These are phyloP conservation scores for Struthio camelus DNA, from an alignment of 2,113 vertebrate genomes.

Conservation along the genomic window DNA sequence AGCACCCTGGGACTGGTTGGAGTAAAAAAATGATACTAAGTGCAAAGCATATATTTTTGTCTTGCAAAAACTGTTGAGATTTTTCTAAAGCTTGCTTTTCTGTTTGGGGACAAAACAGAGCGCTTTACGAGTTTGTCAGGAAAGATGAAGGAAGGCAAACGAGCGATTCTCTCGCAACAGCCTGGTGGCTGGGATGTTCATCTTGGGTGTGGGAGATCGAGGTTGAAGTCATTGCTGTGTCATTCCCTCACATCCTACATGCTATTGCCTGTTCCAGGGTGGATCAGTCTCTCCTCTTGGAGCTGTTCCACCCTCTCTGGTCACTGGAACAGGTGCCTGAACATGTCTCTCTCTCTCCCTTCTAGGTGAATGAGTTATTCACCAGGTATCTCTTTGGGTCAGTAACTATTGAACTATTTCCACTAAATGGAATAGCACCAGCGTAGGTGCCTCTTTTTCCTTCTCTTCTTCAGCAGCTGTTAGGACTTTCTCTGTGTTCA, in stretches of 20 bases:
- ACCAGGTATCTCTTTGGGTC: not conserved
- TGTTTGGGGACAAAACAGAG: not conserved
- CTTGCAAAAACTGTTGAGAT: not conserved
- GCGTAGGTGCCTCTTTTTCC: not conserved
- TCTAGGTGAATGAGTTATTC: not conserved
- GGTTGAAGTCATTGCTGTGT: accelerated
- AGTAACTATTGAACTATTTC: not conserved
- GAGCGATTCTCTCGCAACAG: not conserved
- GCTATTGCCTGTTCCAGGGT: not conserved
- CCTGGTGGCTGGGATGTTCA: not conserved
- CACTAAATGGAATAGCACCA: not conserved
- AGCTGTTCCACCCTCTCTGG: not conserved
- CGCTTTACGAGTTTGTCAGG: not conserved
- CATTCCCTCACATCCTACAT: not conserved
- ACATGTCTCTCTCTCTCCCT: not conserved
- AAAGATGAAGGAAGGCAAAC: not conserved
- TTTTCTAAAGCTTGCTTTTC: slow-evolving; percentile 11
- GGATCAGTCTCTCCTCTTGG: not conserved
- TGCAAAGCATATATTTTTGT: not conserved
- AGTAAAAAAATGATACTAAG: not conserved
- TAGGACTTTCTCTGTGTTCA: not conserved
- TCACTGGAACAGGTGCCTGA: not conserved
- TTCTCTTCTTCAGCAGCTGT: not conserved
- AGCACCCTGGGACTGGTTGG: not conserved
- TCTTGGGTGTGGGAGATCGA: not conserved